phyloP scores from a whole-genome alignment of 2,888 invertebrate genomes.

The Dusona sp. region DNA sequence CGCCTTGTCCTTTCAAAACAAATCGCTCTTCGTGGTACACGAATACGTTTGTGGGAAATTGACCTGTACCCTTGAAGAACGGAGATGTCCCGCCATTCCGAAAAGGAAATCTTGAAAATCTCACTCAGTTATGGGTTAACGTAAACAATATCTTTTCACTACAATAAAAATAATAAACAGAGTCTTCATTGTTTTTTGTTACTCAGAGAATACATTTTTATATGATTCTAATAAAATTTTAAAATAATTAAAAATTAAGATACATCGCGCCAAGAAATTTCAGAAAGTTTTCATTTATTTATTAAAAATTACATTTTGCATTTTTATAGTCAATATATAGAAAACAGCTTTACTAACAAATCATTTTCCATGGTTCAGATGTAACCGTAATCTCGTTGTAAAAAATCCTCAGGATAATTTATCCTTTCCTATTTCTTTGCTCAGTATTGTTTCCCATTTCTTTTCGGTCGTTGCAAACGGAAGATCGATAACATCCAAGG shows the following conservation, averaged over 20 bases:
- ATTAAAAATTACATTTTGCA: no score
- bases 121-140: not conserved
- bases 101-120: not conserved
- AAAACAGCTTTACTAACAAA: not conserved
- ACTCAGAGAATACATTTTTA: no score
- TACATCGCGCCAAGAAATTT: no score
- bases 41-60: constrained; percentile 5
- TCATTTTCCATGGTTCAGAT: not conserved
- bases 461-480: constrained; percentile 27
- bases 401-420: constrained; percentile 17
- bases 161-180: no score
- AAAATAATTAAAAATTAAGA: no score
- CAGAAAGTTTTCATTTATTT: not conserved
- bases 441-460: constrained; percentile 26
- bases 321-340: not conserved
- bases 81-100: not conserved
- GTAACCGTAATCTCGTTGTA: not conserved
- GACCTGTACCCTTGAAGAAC: not conserved
- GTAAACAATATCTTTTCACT: not conserved
- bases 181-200: no score
- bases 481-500: constrained; percentile 56
- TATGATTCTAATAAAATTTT: no score
- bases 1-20: constrained; percentile 52
- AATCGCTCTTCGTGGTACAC: constrained; percentile 25
- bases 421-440: constrained; percentile 26